These are phyloP conservation scores for Petrocephalus microphthalmus DNA, from an alignment of 2,113 vertebrate species.

Conservation along the genomic window DNA sequence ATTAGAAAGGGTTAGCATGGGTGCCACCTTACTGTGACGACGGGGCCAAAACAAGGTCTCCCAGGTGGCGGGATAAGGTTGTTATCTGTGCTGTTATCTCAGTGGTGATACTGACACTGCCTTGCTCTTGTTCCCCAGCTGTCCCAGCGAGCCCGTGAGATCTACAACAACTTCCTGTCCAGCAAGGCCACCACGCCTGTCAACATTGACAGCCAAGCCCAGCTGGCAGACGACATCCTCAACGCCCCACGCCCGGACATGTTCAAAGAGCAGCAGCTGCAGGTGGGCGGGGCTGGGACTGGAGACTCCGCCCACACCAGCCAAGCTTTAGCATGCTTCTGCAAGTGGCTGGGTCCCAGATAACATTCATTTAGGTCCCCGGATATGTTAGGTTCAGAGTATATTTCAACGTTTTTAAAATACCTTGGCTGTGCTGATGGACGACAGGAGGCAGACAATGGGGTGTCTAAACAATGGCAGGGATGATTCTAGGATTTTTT, in stretches of 20 bases:
- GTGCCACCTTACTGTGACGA: neutral
- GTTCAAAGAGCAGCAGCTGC: slow-evolving; percentile 95
- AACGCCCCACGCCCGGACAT: slow-evolving; percentile 86
- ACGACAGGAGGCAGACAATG: neutral
- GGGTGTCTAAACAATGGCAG: neutral
- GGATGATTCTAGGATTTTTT: neutral
- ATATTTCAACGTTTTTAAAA: neutral
- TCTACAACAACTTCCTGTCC: slow-evolving; percentile 91
- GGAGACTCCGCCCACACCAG: neutral
- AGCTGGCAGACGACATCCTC: slow-evolving; percentile 89
- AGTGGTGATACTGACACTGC: neutral
- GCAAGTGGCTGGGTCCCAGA: neutral
- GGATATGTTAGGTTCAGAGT: neutral
- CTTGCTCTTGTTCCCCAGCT: slow-evolving; percentile 57
- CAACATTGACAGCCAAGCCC: slow-evolving; percentile 97
- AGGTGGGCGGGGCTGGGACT: slow-evolving; percentile 60
- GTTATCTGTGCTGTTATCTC: neutral
- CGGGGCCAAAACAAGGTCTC: neutral
- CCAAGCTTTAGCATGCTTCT: neutral
- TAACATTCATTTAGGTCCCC: neutral
- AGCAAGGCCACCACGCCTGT: slow-evolving; percentile 93
- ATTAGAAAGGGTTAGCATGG: neutral
- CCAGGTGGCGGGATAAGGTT: neutral
- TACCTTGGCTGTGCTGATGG: neutral
- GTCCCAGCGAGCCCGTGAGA: slow-evolving; percentile 89